Percentiles rank a stretch among this genome's conserved stretches.
phyloP scores from a whole-genome alignment of 64 coral and sea anemone genomes.

The Anthopleura sola region DNA sequence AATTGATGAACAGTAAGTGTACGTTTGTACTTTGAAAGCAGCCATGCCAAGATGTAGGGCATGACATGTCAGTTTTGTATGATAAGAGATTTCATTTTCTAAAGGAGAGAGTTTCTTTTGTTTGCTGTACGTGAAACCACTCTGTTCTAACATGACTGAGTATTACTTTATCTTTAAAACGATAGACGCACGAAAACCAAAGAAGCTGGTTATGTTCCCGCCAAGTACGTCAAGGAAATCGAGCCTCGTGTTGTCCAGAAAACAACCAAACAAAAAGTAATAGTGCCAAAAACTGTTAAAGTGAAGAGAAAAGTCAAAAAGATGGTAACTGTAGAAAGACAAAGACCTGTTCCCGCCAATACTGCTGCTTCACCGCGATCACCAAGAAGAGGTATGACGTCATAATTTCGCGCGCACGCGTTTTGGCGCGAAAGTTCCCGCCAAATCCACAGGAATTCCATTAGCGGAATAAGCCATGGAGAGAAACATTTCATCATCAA shows the following conservation, averaged over 20 bases:
- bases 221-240: conserved; percentile 94
- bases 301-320: conserved; percentile 89
- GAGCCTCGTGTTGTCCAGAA: conserved; percentile 87
- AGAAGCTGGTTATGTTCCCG: conserved; percentile 93
- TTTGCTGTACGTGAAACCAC: no score
- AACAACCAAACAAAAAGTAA: conserved; percentile 67
- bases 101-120: no score
- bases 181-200: conserved; percentile 70
- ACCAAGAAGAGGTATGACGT: neutral
- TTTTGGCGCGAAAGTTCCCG: neutral
- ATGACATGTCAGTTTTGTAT: no score
- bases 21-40: no score
- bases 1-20: no score
- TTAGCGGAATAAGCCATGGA: no score
- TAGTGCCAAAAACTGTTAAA: conserved; percentile 71
- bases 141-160: no score
- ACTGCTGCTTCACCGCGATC: neutral
- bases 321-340: conserved; percentile 76
- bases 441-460: no score
- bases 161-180: neutral
- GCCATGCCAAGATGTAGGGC: no score
- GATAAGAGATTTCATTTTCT: no score
- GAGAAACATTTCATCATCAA: no score
- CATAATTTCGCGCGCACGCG: neutral
- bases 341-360: neutral